phyloP scores from a whole-genome alignment of 2,113 vertebrate genomes.

The Actinemys pallida region DNA sequence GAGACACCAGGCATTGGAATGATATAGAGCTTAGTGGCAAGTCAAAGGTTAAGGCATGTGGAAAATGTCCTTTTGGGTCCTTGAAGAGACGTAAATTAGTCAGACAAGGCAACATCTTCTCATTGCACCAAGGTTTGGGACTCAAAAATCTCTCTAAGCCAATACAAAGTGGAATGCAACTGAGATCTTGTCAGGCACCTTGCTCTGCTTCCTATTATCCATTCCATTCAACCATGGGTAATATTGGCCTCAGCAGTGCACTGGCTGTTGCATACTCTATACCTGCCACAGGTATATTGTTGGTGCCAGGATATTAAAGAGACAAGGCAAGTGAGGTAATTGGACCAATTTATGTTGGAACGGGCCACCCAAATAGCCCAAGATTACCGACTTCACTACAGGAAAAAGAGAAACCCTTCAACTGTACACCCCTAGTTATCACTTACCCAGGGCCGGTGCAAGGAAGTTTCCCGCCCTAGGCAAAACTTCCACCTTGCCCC shows the following conservation, averaged over 20 bases:
- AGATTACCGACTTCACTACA: background rate
- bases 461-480: too few relatives aligned
- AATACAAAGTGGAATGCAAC: background rate
- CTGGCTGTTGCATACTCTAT: background rate
- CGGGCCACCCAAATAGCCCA: background rate
- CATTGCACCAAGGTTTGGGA: background rate
- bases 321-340: background rate
- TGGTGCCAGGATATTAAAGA: background rate
- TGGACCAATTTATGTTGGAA: background rate
- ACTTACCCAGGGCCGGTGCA: too few relatives aligned
- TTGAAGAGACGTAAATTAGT: background rate
- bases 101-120: accelerated
- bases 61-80: background rate
- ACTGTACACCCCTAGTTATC: background rate
- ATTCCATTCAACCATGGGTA: background rate
- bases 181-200: background rate
- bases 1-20: background rate
- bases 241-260: accelerated
- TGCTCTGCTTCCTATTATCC: background rate
- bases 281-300: accelerated
- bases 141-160: background rate
- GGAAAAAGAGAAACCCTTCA: background rate
- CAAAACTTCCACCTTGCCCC: too few relatives aligned
- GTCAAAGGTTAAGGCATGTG: background rate
- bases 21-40: background rate